Conservation (phyloP, 2,888 invertebrate species). For the Nomada goodeniana region DNA sequence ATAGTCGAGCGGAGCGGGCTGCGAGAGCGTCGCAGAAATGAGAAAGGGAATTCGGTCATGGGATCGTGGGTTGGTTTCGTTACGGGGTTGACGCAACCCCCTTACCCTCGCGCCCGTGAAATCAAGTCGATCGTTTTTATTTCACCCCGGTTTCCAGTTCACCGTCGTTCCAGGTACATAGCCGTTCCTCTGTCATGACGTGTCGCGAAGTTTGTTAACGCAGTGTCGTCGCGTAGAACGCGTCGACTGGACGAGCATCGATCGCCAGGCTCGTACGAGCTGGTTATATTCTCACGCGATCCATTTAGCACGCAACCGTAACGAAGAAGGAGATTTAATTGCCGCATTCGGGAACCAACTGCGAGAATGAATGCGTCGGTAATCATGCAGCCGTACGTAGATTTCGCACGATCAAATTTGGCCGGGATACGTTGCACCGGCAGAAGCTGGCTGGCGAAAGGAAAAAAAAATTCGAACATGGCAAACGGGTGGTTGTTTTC, state of each 20-base stretch:
- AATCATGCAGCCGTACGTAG: too few relatives aligned
- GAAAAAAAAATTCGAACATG: not conserved
- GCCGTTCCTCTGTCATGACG: not conserved
- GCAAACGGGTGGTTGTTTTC: not conserved
- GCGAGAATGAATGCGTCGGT: too few relatives aligned
- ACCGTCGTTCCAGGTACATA: conserved; percentile 1
- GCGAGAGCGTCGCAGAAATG: conserved; percentile 27
- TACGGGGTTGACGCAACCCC: conserved; percentile 36
- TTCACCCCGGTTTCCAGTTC: conserved; percentile 47
- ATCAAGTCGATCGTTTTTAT: conserved; percentile 62
- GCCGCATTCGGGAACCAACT: too few relatives aligned
- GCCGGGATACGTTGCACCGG: too few relatives aligned
- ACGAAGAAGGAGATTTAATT: too few relatives aligned
- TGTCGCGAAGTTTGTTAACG: conserved; percentile 6
- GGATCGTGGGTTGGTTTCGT: conserved; percentile 42
- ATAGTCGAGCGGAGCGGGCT: too few relatives aligned
- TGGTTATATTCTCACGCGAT: too few relatives aligned
- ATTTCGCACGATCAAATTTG: too few relatives aligned
- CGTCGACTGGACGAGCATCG: not conserved
- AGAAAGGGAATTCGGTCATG: conserved; percentile 49
- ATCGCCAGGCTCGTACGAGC: not conserved
- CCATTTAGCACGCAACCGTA: too few relatives aligned
- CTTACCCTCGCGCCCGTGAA: conserved; percentile 38
- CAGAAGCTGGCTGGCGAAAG: not conserved
- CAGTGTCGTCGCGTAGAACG: not conserved